phyloP scores from a whole-genome alignment of 1,140 invertebrate species.

The Musca domestica region DNA sequence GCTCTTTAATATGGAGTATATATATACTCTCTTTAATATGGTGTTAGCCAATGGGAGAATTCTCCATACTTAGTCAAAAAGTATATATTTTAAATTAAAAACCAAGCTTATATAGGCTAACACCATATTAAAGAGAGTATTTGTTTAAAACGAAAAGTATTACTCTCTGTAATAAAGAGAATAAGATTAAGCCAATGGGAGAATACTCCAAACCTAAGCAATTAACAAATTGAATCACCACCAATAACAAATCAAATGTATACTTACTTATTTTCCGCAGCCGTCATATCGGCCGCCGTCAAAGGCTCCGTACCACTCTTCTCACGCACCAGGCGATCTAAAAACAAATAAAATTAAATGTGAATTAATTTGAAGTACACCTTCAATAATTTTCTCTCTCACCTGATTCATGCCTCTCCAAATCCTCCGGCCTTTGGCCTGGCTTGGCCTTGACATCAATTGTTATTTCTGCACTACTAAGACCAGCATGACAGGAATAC shows the following conservation, averaged over 20 bases:
- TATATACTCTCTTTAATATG: no score
- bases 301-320: constrained; percentile 48
- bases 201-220: background rate
- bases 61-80: no score
- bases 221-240: background rate
- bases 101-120: no score
- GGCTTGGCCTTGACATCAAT: constrained; percentile 72
- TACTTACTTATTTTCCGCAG: constrained; percentile 43
- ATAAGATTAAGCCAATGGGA: background rate
- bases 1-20: no score
- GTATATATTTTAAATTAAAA: no score
- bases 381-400: background rate
- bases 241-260: background rate
- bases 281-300: constrained; percentile 51
- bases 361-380: background rate
- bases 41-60: no score
- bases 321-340: constrained; percentile 50
- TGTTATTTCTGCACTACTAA: constrained; percentile 70
- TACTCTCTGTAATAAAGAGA: background rate
- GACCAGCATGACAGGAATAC: constrained; percentile 79
- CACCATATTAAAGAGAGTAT: no score
- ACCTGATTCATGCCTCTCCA: constrained; percentile 61
- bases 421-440: constrained; percentile 75
- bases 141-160: no score
- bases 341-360: constrained; percentile 6